Base-by-base conservation (phyloP, 2,113 vertebrate genomes). In the Odocoileus hemionus region DNA sequence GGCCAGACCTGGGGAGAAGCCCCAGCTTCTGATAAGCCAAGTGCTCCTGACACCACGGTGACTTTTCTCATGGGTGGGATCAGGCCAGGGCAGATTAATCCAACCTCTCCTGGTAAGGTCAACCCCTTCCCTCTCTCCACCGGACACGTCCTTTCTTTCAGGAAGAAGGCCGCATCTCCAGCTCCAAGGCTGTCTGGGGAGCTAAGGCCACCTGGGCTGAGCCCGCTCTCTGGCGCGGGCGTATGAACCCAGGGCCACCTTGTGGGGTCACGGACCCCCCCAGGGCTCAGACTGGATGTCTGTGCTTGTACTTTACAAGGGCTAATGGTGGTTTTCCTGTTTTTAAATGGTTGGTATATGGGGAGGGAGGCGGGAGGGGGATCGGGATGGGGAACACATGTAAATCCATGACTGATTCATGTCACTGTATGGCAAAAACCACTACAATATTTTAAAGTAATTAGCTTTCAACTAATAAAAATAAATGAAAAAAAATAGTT, bases 41-140 rank as follows among this genome's bases (percentile, higher is more conserved):
- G 92, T 74, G 97, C n/a, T 33, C 83, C 52, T 4, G 50, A 19
- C 30, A 50, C 45, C 6, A 23, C 19, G 83, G 86, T 74, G 97
- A 93, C 97, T 96, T 79, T 97, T 96, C 97, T 97, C 97, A 91
- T 43, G 30, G 25, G 87, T 19, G 50, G 97, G 96, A 97, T 98
- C 67, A 97, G 94, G 91, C 97, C 39, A 1, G 96, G 97, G 90
- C 96, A 47, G 10, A 88, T n/a, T 30, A 21, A n/a, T 19, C 76
- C 55, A 10, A 26, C 45, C 30, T 28, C 70, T 87, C 58, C 84
- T 64, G 0, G 6, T 26, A 28, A 36, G 4, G 28, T 13, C 45
- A 5, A 0, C 2, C 79, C 61, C 84, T 45, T 25, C 17, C 60
- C 13, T 2, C 11, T 39, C 5, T 16, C 28, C n/a, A 3, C 54